A percentile compares a stretch with the other conserved stretches of the same genome.
Conservation (phyloP, 2,797 vertebrate species). For the Onychomys arenicola region DNA sequence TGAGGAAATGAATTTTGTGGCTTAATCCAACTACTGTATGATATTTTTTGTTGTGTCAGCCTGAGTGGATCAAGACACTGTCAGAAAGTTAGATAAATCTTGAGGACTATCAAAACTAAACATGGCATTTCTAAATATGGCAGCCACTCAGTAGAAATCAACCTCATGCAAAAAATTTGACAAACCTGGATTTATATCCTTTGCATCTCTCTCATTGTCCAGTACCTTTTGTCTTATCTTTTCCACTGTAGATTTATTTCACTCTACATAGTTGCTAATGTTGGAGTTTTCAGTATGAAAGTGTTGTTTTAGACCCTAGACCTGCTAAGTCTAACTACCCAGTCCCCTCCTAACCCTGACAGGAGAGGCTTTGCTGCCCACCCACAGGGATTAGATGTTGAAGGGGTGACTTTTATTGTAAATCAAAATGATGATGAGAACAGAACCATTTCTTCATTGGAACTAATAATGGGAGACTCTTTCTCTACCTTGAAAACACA, state of each 20-base stretch:
- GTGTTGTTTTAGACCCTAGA: conserved; percentile 42
- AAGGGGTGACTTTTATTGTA: conserved; percentile 64
- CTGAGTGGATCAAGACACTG: neutral
- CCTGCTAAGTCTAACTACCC: neutral
- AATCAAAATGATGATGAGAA: conserved; percentile 58
- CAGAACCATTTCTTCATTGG: conserved; percentile 40
- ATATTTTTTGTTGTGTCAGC: neutral
- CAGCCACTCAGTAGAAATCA: neutral
- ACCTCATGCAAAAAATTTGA: neutral
- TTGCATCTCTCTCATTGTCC: neutral
- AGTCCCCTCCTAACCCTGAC: neutral
- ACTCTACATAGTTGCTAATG: neutral
- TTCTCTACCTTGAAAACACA: conserved; percentile 32
- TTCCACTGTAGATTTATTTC: conserved; percentile 47
- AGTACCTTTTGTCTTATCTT: neutral
- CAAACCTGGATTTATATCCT: neutral
- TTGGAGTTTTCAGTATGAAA: conserved; percentile 35
- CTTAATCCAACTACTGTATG: neutral
- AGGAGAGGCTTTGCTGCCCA: neutral
- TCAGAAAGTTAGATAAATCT: conserved; percentile 41
- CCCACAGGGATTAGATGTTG: neutral
- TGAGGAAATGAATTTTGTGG: neutral
- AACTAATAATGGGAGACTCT: conserved; percentile 47
- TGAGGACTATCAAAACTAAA: neutral
- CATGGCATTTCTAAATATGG: neutral